A percentile compares a stretch with the other conserved stretches of the same genome.
These are phyloP conservation scores for Phthorimaea operculella DNA, from an alignment of 1,140 invertebrate species.

Conservation along the genomic window DNA sequence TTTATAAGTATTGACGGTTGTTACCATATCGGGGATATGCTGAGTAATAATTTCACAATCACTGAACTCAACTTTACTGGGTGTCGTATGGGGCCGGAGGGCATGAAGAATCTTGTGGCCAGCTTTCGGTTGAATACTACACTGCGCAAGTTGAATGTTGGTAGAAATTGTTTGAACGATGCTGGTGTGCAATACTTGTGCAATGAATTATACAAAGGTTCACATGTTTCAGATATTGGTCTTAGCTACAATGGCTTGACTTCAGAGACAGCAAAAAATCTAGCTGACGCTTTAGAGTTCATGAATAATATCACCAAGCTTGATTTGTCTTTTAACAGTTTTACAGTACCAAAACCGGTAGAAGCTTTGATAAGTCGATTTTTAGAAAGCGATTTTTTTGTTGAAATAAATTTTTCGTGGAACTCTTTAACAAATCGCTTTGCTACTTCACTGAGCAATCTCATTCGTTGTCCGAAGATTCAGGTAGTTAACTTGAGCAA, in stretches of 20 bases:
- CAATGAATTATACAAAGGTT: conserved; percentile 32
- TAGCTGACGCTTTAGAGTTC: conserved; percentile 42
- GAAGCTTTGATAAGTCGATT: conserved; percentile 24
- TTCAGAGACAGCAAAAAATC: conserved; percentile 24
- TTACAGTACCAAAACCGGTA: conserved; percentile 30
- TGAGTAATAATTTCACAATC: conserved; percentile 43
- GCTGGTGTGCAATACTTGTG: conserved; percentile 34
- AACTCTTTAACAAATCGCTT: conserved; percentile 28
- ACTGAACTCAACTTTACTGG: conserved; percentile 43
- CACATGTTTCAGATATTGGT: conserved; percentile 38
- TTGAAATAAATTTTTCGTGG: conserved; percentile 37
- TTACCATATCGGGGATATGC: conserved; percentile 45
- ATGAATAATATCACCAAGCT: conserved; percentile 46
- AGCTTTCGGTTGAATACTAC: conserved; percentile 30
- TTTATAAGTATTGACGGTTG: conserved; percentile 42
- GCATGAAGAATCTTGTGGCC: conserved; percentile 31
- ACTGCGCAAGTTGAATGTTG: conserved; percentile 40
- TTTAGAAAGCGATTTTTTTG: conserved; percentile 22
- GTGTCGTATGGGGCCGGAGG: conserved; percentile 49
- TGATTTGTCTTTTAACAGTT: conserved; percentile 60
- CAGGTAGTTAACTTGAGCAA: conserved; percentile 12
- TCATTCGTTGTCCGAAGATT: conserved; percentile 19
- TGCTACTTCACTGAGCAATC: conserved; percentile 19
- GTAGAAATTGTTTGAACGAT: conserved; percentile 44
- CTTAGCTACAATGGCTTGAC: conserved; percentile 54